Evolutionary conservation across 2,113 vertebrate genomes (phyloP).

Genomic region (Chloropsis hardwickii): DNA sequence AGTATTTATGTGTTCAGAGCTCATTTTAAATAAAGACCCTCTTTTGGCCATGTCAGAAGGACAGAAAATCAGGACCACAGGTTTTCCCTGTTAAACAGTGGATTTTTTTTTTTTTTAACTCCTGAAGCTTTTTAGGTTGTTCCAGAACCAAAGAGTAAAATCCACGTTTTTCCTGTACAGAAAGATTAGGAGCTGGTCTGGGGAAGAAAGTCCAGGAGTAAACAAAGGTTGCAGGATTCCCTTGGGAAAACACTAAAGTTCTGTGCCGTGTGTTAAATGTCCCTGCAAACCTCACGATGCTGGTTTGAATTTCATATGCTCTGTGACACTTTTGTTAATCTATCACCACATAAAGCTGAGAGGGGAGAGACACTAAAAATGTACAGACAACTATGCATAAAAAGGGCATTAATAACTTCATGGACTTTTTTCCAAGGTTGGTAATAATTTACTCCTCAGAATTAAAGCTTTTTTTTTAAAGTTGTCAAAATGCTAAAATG

Average conservation of each 20-base stretch:
- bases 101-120: neutral
- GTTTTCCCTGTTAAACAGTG: neutral
- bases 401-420: neutral
- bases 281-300: neutral
- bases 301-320: neutral
- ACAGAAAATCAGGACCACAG: neutral
- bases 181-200: neutral
- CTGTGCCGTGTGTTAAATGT: neutral
- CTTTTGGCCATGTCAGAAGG: neutral
- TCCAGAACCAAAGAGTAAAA: neutral
- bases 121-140: neutral
- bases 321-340: neutral
- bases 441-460: conserved; percentile 4
- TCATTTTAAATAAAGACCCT: neutral
- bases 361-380: neutral
- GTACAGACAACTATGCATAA: neutral
- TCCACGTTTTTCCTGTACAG: neutral
- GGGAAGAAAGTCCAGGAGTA: neutral
- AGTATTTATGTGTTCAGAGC: neutral
- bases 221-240: neutral
- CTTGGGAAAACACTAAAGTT: neutral
- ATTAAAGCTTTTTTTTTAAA: neutral
- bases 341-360: neutral
- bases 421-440: neutral
- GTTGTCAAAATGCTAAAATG: conserved; percentile 12